Evolutionary conservation across 2,888 invertebrate genomes (phyloP), one percentile per base, ranked within the genome.

Genomic region (Cerceris ruficornis): DNA sequence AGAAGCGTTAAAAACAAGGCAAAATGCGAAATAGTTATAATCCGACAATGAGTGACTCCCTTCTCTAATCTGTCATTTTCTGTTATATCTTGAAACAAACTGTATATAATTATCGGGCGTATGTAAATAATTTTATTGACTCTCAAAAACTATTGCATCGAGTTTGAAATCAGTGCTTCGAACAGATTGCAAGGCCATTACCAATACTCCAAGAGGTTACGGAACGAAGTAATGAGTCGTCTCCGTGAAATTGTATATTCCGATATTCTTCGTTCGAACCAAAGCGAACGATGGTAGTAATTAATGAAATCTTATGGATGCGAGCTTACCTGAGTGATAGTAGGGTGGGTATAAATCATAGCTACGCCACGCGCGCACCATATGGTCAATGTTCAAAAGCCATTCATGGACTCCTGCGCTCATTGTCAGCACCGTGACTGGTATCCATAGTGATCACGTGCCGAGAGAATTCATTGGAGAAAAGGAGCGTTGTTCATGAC

Each of bases 251-350:
- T 83, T 67, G 71, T 14, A 57, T 69, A 68, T 83, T 80, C 75
- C 74, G 70, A 50, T 65, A 74, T 43, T 46, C 52, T 75, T 55
- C 28, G 4, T 58, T 66, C n/a, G 46, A 17, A n/a, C 14, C 9
- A 50, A 13, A 9, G 42, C 74, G 66, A 41, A 60, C 54, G 72
- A 78, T 74, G 76, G 68, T 69, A 74, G 81, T 86, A 88, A 88
- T 88, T 89, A 89, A 88, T 86, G 86, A 87, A 87, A 87, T 89
- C 88, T 86, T 83, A 86, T 77, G 85, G 83, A 75, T 80, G 75
- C 84, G 69, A 28, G 28, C 28, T 28, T 77, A 81, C 75, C 74
- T 79, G 80, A 67, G 69, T 77, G 80, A 76, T 72, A 65, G 65
- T 55, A 65, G 82, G 77, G 74, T 81, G 60, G 77, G 80, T 84